Evolutionary conservation across 2,113 vertebrate species (phyloP), one percentile per base, ranked within the genome.

Genomic region (Prinia subflava): DNA sequence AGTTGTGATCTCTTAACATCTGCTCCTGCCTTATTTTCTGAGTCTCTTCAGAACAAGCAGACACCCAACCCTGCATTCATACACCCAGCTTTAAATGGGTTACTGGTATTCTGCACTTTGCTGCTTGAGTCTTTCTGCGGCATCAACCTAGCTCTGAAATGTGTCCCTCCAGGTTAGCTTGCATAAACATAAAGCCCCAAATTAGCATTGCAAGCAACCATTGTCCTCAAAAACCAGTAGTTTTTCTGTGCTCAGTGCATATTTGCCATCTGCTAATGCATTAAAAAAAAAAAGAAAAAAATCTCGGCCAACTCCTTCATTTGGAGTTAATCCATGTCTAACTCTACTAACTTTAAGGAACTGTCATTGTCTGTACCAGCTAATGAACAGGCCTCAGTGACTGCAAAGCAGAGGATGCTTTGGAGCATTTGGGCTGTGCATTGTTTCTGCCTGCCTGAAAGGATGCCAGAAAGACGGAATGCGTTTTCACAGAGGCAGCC

Each of bases 101-200:
- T 94, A 31, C 55, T 35, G 52, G 71, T 86, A 90, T 42, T 80
- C 62, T 52, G 41, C 73, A 49, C 31, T 92, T 63, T 24, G 31
- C 7, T 3, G 65, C 31, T 64, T 41, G 12, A 92, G 50, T 76
- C 55, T 90, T 95, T 73, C 75, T 74, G 53, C 28, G 8, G 31
- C 53, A 86, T 88, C 88, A 89, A 33, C 53, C 42, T 56, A 87
- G 62, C 88, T 92, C 86, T 78, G 90, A 89, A 94, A 82, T 90
- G 76, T 69, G 83, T 93, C 88, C 83, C 90, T 92, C 47, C 69
- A 94, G 90, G 83, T 96, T 92, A 96, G 57, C 83, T 89, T 94
- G 82, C 85, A 87, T 90, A 96, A 95, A 91, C 92, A 92, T 67
- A 94, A 94, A 89, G 16, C 57, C 52, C 37, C 62, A 87, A 84